Percentiles rank a stretch among this genome's conserved stretches.
Evolutionary conservation across 2,113 vertebrate genomes (phyloP).

Genomic region (Suricata suricatta): DNA sequence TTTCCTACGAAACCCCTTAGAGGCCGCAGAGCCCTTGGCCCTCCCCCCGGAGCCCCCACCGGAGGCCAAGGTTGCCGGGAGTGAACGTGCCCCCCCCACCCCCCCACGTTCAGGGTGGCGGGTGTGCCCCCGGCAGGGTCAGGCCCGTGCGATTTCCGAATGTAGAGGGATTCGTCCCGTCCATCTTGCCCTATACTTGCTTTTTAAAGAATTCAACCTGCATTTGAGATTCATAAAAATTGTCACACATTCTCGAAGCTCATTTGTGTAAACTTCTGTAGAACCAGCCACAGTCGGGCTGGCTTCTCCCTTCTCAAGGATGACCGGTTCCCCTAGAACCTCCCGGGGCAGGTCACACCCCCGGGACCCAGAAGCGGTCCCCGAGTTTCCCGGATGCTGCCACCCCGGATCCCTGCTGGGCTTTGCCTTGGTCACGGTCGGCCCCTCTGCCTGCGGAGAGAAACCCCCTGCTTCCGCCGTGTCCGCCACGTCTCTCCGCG

Average conservation of each 20-base stretch:
- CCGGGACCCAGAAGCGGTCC: rapidly evolving
- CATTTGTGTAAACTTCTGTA: rapidly evolving
- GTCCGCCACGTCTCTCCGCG: rapidly evolving
- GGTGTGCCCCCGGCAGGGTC: rapidly evolving
- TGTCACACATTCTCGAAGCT: rapidly evolving
- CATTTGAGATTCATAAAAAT: no score
- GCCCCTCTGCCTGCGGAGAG: no score
- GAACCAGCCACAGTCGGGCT: rapidly evolving
- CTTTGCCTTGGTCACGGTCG: no score
- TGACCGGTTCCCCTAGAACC: rapidly evolving
- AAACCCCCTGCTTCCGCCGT: rapidly evolving
- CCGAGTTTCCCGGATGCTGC: rapidly evolving
- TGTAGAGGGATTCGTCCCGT: rapidly evolving
- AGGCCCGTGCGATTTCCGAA: no score
- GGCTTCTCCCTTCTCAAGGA: background rate
- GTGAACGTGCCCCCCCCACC: rapidly evolving
- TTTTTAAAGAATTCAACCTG: background rate
- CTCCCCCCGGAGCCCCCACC: rapidly evolving
- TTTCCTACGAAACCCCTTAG: background rate
- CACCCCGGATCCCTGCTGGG: background rate
- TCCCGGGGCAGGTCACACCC: rapidly evolving
- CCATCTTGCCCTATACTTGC: rapidly evolving
- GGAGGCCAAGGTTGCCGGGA: rapidly evolving
- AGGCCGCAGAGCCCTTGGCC: rapidly evolving
- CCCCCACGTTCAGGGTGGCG: rapidly evolving